A percentile compares a stretch with the other conserved stretches of the same genome.
Conservation (phyloP, 2,113 vertebrate genomes). For the Misgurnus anguillicaudatus region DNA sequence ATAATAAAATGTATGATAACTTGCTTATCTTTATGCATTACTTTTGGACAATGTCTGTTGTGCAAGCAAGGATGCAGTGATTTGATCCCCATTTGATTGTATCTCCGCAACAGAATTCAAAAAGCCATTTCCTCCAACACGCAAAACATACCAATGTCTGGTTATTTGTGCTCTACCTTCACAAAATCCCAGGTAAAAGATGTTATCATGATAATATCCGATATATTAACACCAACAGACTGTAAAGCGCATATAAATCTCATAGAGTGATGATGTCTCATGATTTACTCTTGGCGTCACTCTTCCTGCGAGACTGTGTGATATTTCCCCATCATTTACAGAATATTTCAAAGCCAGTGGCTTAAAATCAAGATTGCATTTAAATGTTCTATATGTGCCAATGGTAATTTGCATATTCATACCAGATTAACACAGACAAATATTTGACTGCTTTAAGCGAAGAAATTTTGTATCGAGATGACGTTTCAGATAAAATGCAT, state of each 20-base stretch:
- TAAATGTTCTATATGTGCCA: not conserved
- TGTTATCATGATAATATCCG: slow-evolving; percentile 1
- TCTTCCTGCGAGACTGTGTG: slow-evolving; percentile 24
- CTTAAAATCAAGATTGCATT: not conserved
- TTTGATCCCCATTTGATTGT: not conserved
- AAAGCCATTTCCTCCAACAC: not conserved
- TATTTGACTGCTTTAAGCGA: not conserved
- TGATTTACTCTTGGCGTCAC: slow-evolving; percentile 16
- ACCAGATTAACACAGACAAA: not conserved
- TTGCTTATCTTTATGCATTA: slow-evolving; percentile 15
- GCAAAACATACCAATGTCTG: not conserved
- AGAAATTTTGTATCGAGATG: not conserved
- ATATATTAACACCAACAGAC: slow-evolving; percentile 33
- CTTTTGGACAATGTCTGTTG: not conserved
- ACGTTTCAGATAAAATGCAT: not conserved
- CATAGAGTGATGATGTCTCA: slow-evolving; percentile 1
- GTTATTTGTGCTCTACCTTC: slow-evolving; percentile 3
- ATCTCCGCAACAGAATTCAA: not conserved
- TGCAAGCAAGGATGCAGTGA: not conserved
- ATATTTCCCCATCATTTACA: slow-evolving; percentile 2
- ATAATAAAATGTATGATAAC: slow-evolving; percentile 2
- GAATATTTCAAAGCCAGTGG: not conserved
- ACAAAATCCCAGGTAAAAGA: slow-evolving; percentile 26
- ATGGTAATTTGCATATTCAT: not conserved
- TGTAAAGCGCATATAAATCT: slow-evolving; percentile 32